A percentile compares a stretch with the other conserved stretches of the same genome.
Evolutionary conservation across 2,888 invertebrate genomes (phyloP).

Genomic region (Drosophila heteroneura): DNA sequence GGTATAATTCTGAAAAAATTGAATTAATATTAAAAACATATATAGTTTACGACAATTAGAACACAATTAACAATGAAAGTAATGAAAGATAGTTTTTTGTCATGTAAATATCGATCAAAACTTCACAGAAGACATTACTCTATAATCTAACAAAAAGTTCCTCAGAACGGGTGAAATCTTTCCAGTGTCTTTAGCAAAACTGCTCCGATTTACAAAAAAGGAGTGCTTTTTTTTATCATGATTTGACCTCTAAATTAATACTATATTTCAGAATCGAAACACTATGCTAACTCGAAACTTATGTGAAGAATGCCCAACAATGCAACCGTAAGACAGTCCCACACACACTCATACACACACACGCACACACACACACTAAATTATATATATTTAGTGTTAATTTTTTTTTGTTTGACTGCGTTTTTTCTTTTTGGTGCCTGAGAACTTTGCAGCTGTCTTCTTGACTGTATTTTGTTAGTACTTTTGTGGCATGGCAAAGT

Average conservation of each 20-base stretch:
- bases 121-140: background rate
- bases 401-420: background rate
- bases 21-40: background rate
- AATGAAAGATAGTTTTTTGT: background rate
- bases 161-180: background rate
- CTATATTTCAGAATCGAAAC: background rate
- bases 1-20: background rate
- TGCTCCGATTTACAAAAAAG: background rate
- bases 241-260: background rate
- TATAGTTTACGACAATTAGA: background rate
- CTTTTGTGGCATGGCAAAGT: slow-evolving; percentile 16
- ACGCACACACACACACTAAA: background rate
- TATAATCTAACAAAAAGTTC: background rate
- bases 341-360: background rate
- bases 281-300: background rate
- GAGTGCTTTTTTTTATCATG: background rate
- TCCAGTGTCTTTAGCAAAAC: background rate
- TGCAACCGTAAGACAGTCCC: slow-evolving; percentile 13
- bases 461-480: slow-evolving; percentile 8
- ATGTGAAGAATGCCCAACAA: slow-evolving; percentile 23
- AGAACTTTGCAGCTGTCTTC: slow-evolving; percentile 10
- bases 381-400: background rate
- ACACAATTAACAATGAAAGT: background rate
- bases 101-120: background rate
- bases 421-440: background rate